These are phyloP conservation scores for Drosophila demipolita DNA, from an alignment of 2,888 invertebrate genomes.

Conservation along the genomic window DNA sequence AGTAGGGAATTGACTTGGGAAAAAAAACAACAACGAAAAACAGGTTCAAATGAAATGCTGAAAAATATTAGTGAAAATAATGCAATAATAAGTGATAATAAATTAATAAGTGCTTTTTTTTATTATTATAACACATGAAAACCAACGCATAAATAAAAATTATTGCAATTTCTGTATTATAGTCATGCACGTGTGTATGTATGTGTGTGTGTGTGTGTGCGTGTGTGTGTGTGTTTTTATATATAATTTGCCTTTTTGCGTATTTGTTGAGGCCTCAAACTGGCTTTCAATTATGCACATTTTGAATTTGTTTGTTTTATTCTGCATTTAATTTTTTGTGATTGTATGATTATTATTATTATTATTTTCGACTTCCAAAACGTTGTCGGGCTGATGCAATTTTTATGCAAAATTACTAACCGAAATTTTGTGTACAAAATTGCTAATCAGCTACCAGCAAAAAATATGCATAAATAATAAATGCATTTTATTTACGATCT, in stretches of 20 bases:
- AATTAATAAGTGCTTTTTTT: slow-evolving; percentile 17
- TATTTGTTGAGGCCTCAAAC: slow-evolving; percentile 44
- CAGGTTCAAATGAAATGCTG: slow-evolving; percentile 31
- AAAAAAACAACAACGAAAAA: slow-evolving; percentile 10
- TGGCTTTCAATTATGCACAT: slow-evolving; percentile 73
- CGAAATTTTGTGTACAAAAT: slow-evolving; percentile 47
- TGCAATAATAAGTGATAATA: slow-evolving; percentile 13
- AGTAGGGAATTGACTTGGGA: background rate
- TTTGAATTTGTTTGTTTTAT: slow-evolving; percentile 61
- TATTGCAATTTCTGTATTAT: slow-evolving; percentile 70
- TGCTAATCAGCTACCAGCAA: slow-evolving; percentile 50
- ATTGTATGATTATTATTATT: slow-evolving; percentile 22
- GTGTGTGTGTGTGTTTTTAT: slow-evolving; percentile 43
- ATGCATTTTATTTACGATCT: slow-evolving; percentile 70
- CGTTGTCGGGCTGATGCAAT: slow-evolving; percentile 72
- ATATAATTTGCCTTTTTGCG: slow-evolving; percentile 1
- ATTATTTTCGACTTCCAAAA: slow-evolving; percentile 32
- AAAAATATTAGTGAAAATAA: slow-evolving; percentile 5
- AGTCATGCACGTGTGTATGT: slow-evolving; percentile 12
- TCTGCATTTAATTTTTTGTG: slow-evolving; percentile 42
- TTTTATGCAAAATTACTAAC: slow-evolving; percentile 74
- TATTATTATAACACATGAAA: slow-evolving; percentile 36
- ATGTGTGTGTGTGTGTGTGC: slow-evolving; percentile 31
- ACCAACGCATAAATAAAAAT: slow-evolving; percentile 66
- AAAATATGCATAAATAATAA: slow-evolving; percentile 36